Evolutionary conservation across 2,113 vertebrate species (phyloP).

Genomic region (Eolophus roseicapilla): DNA sequence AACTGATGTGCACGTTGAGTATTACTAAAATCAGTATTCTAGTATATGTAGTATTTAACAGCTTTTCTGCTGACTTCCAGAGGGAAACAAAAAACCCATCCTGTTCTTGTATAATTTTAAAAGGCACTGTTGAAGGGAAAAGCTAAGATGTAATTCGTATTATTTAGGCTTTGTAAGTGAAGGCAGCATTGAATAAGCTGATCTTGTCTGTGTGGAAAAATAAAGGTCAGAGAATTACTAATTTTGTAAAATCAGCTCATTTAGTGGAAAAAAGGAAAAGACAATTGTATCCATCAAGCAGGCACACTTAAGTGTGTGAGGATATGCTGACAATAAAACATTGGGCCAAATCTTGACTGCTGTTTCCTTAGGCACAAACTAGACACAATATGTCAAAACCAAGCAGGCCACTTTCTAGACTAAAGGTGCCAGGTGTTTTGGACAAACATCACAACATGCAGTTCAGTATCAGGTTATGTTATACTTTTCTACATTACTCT

Average conservation of each 20-base stretch:
- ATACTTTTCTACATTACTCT: not conserved
- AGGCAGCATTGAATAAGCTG: slow-evolving; percentile 47
- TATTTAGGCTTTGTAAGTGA: slow-evolving; percentile 66
- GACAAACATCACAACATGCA: not conserved
- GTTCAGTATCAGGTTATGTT: not conserved
- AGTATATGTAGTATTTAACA: slow-evolving; percentile 70
- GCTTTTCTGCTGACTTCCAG: slow-evolving; percentile 68
- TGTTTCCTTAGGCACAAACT: not conserved
- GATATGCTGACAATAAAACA: not conserved
- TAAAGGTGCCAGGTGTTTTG: not conserved
- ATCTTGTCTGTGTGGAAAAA: slow-evolving; percentile 69
- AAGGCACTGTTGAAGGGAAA: slow-evolving; percentile 63
- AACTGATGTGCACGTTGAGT: slow-evolving; percentile 74
- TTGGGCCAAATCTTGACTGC: not conserved
- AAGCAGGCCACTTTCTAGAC: not conserved
- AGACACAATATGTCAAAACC: not conserved
- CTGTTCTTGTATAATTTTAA: slow-evolving; percentile 69
- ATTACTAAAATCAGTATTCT: slow-evolving; percentile 64
- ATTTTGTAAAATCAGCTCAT: slow-evolving; percentile 71
- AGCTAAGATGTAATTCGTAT: slow-evolving; percentile 58
- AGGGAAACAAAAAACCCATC: slow-evolving; percentile 25
- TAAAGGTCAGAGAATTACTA: slow-evolving; percentile 69
- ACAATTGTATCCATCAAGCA: not conserved
- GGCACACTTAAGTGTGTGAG: not conserved
- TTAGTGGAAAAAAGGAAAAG: slow-evolving; percentile 16